These are phyloP conservation scores for Origma solitaria DNA, from an alignment of 2,113 vertebrate genomes.

Conservation along the genomic window DNA sequence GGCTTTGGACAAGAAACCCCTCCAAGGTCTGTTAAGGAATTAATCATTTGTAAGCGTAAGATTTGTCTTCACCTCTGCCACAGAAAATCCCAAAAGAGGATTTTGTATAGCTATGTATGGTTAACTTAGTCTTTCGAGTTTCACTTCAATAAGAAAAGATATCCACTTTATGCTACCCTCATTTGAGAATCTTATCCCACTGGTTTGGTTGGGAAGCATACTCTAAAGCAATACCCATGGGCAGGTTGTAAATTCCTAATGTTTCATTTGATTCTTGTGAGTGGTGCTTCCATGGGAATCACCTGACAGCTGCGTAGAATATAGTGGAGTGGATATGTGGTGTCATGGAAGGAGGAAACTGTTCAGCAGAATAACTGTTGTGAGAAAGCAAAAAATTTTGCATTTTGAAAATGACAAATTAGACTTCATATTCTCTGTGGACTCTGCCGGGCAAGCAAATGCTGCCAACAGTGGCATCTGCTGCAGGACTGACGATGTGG, in stretches of 20 bases:
- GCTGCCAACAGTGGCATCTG: not conserved
- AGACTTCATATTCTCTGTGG: not conserved
- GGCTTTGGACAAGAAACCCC: not conserved
- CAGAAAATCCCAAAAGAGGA: not conserved
- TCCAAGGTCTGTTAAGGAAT: not conserved
- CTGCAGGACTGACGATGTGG: not conserved
- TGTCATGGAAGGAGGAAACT: not conserved
- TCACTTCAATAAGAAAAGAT: not conserved
- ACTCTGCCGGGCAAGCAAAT: not conserved
- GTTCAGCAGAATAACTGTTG: not conserved
- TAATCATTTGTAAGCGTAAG: accelerated
- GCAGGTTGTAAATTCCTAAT: not conserved
- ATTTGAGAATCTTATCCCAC: not conserved
- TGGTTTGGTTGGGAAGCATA: not conserved
- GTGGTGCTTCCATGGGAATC: not conserved
- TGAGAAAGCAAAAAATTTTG: not conserved
- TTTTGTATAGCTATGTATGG: not conserved
- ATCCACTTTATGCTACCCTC: not conserved
- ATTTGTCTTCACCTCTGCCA: not conserved
- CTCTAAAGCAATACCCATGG: not conserved
- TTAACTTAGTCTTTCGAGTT: not conserved
- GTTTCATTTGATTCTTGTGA: not conserved
- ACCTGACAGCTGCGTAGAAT: not conserved
- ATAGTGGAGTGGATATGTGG: not conserved
- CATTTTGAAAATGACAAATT: not conserved